Evolutionary conservation across 2,888 invertebrate genomes (phyloP).

Genomic region (Nudaria mundana): DNA sequence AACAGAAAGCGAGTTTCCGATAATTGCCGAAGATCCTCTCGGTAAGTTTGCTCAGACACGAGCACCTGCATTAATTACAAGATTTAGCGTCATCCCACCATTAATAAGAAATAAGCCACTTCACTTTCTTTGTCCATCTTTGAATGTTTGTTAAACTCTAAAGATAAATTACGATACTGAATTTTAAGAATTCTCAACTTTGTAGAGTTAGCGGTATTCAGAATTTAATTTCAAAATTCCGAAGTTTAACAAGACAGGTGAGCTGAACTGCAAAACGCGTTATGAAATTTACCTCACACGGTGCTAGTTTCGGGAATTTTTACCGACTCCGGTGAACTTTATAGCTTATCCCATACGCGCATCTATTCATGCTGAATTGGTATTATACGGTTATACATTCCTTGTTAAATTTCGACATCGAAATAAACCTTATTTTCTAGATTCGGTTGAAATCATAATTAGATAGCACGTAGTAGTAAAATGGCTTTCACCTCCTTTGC

Average conservation of each 20-base stretch:
- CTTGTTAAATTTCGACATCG: conserved; percentile 18
- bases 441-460: too few relatives aligned
- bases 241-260: conserved; percentile 79
- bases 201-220: conserved; percentile 66
- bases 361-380: conserved; percentile 45
- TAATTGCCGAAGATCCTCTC: conserved; percentile 62
- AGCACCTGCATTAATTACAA: conserved; percentile 76
- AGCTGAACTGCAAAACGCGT: conserved; percentile 75
- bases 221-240: conserved; percentile 81
- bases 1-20: conserved; percentile 62
- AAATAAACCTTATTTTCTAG: too few relatives aligned
- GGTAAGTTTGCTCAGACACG: conserved; percentile 53
- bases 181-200: conserved; percentile 77
- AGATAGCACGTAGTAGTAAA: conserved; percentile 28
- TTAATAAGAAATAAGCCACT: conserved; percentile 70
- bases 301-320: conserved; percentile 72
- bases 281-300: conserved; percentile 72
- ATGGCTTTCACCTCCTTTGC: too few relatives aligned
- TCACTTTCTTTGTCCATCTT: conserved; percentile 51
- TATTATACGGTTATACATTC: conserved; percentile 41
- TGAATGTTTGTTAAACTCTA: conserved; percentile 68
- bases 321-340: conserved; percentile 65
- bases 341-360: conserved; percentile 62
- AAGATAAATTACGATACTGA: conserved; percentile 74
- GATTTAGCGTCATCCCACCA: conserved; percentile 72